Base-by-base conservation (phyloP, 1,140 invertebrate genomes). In the Odontomachus brunneus region DNA sequence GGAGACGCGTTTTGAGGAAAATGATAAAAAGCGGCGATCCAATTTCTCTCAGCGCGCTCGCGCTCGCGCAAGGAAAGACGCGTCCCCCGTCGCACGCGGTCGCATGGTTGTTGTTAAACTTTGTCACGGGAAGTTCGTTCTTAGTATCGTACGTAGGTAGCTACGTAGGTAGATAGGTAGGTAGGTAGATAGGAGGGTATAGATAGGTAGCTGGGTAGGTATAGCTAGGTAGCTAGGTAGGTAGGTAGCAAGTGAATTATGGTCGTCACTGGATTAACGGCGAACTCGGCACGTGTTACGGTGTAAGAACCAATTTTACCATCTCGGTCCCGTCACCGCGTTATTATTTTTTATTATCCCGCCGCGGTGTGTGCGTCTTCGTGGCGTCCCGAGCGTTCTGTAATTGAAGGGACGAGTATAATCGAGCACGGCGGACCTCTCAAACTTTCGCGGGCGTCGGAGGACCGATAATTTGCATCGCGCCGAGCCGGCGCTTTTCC, bases 391-490 rank as follows among this genome's bases (percentile, higher is more conserved):
- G 19, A 15, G 53, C n/a, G n/a, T 57, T 78, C 29, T 57, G 17
- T 57, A 78, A 78, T 55, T 67, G 17, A 44, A 14, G 51, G 24
- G n/a, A 29, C 0, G 33, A 14, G 57, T 67, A 14, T 80, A 38
- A 66, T n/a, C 24, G 24, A 71, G 51, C 14, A 38, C 14, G 33
- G 9, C 1, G 24, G 15, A 51, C 38, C 3, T 11, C 3, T 12
- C 0, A 38, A 17, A 44, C 17, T 22, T 57, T 14, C 24, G 26
- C 29, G n/a, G 9, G 22, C 33, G 17, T 7, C 26, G 12, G 57
- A 71, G 5, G 26, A 78, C 22, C 67, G 63, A 71, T 80, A 80
- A 80, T 71, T 80, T 55, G 17, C 38, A 78, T 69, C 38, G 38
- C 38, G 14, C 5, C 15, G 22, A 66, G 22, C 24, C 49, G 33